A percentile compares a stretch with the other conserved stretches of the same genome.
Conservation (phyloP, 2,888 invertebrate genomes). For the Scrobipalpa atriplicella region DNA sequence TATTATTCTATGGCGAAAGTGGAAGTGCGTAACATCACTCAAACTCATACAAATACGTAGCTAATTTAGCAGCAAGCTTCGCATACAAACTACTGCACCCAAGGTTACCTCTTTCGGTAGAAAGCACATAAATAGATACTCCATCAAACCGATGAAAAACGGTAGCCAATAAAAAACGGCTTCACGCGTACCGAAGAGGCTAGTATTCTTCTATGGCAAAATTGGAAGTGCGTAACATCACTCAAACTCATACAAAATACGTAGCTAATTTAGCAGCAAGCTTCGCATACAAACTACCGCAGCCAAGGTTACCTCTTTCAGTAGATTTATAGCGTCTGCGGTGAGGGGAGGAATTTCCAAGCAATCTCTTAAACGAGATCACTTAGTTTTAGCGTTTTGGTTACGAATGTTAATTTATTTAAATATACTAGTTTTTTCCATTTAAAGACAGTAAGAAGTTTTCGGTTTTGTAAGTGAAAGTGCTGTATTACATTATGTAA, state of each 20-base stretch:
- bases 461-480: not conserved
- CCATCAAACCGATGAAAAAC: too few species aligned
- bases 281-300: slow-evolving; percentile 21
- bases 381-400: not conserved
- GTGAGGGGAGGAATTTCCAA: slow-evolving; percentile 14
- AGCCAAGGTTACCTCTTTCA: not conserved
- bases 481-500: too few species aligned
- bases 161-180: not conserved
- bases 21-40: not conserved
- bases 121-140: too few species aligned
- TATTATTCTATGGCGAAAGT: not conserved
- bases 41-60: not conserved
- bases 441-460: not conserved
- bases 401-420: not conserved
- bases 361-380: slow-evolving; percentile 1
- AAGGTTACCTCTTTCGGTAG: too few species aligned
- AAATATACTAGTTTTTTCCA: not conserved
- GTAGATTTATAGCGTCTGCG: slow-evolving; percentile 8
- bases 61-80: slow-evolving; percentile 17
- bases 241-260: slow-evolving; percentile 2
- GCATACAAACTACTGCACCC: slow-evolving; percentile 17
- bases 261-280: slow-evolving; percentile 11
- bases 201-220: not conserved
- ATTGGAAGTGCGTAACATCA: not conserved
- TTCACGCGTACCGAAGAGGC: not conserved